Percentiles rank a stretch among this genome's conserved stretches.
phyloP scores from a whole-genome alignment of 2,113 vertebrate genomes.

The Rana temporaria region DNA sequence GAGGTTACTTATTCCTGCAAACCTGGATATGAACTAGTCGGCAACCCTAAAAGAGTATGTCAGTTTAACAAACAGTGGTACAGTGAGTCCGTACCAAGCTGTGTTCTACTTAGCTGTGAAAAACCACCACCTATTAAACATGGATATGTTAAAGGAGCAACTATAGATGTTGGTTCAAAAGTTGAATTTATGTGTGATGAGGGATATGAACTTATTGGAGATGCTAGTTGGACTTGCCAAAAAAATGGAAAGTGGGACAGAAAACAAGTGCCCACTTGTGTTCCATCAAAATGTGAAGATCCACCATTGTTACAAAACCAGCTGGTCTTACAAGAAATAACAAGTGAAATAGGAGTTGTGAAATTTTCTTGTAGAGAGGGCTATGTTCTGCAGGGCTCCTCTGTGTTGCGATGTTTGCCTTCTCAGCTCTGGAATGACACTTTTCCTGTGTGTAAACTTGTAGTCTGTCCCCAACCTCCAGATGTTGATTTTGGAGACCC shows the following conservation, averaged over 20 bases:
- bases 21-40: slow-evolving; percentile 81
- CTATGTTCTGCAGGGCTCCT: slow-evolving; percentile 82
- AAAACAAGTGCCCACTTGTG: slow-evolving; percentile 78
- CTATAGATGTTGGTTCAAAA: slow-evolving; percentile 86
- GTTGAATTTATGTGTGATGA: slow-evolving; percentile 90
- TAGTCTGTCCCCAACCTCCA: slow-evolving; percentile 83
- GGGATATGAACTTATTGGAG: slow-evolving; percentile 88
- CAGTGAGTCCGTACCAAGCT: slow-evolving; percentile 79
- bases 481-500: slow-evolving; percentile 85
- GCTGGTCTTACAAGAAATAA: slow-evolving; percentile 81
- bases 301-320: slow-evolving; percentile 89
- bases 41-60: slow-evolving; percentile 82
- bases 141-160: slow-evolving; percentile 80
- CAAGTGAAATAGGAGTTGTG: slow-evolving; percentile 80
- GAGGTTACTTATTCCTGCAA: slow-evolving; percentile 84
- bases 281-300: slow-evolving; percentile 88
- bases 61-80: slow-evolving; percentile 94
- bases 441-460: slow-evolving; percentile 87
- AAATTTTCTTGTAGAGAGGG: slow-evolving; percentile 90
- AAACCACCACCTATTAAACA: slow-evolving; percentile 82
- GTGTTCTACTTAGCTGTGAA: slow-evolving; percentile 86
- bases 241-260: slow-evolving; percentile 91
- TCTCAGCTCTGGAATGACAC: slow-evolving; percentile 92
- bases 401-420: slow-evolving; percentile 81
- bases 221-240: slow-evolving; percentile 87